Evolutionary conservation across 2,888 invertebrate species (phyloP), one percentile per base, ranked within the genome.

Genomic region (Lathronympha strigana): DNA sequence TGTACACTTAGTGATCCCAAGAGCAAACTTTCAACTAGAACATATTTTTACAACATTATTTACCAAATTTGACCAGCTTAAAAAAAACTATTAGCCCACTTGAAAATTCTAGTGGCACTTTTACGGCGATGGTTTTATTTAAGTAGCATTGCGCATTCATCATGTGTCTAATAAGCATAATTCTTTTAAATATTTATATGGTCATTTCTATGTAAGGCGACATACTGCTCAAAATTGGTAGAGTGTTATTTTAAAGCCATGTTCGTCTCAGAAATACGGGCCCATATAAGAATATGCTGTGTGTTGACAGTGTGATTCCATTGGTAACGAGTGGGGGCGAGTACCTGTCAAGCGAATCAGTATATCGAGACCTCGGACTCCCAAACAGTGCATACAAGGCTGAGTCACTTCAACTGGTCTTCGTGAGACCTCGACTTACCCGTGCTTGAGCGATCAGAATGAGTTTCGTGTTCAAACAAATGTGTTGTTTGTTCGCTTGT

Each of bases 401-500:
- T n/a, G n/a, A n/a, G n/a, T n/a, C n/a, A n/a, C n/a, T n/a, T n/a
- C n/a, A 1, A 38, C 11, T 38, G 38, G 15, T 38, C 15, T 4
- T 2, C 15, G n/a, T 5, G 21, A 23, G 47, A 6, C 23, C 47
- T 45, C 45, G 13, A 23, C 23, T 47, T 23, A n/a, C 8, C 23
- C 47, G 23, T 25, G 23, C 2, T n/a, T n/a, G 23, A 43, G 43
- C 23, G 43, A n/a, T 47, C n/a, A n/a, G n/a, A 47, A 47, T 5
- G n/a, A 5, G 23, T n/a, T 2, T 84, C 80, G 86, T 81, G 85
- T 82, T 47, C 87, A 90, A 90, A 90, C 83, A 88, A 70, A 74
- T 76, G 76, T 69, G 63, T 68, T 88, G 85, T 90, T 88, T 90
- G 81, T 77, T 79, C 80, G 86, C 86, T 85, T 81, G 79, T 73